Evolutionary conservation across 1,140 invertebrate species (phyloP), one percentile per base, ranked within the genome.

Genomic region (Lordiphosa collinella): DNA sequence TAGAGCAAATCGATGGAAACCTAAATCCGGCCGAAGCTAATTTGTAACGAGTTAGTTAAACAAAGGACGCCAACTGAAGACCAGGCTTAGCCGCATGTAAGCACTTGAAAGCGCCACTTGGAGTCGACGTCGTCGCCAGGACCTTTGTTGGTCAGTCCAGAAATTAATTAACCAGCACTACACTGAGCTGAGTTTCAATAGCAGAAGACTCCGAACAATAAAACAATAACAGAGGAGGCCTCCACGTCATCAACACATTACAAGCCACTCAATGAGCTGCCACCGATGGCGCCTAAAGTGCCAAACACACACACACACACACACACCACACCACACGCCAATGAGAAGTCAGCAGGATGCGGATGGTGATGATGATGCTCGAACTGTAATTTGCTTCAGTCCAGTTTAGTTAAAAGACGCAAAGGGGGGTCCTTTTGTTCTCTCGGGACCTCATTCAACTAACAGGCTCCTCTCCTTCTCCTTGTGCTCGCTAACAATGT

Each of bases 161-260:
- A 82, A 82, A 82, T 82, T 82, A 82, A 82, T 82, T 82, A 82
- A 82, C 76, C 78, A 82, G 58, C 71, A 74, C 65, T 70, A 68
- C 62, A 72, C 52, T 46, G 53, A 46, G 55, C 61, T 48, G 56
- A 58, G 52, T 58, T 59, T 58, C 52, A 61, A 61, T 51, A 37
- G 49, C 37, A 34, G 22, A 38, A 34, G 54, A 35, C 7, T 12
- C 35, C 56, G 41, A 62, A 82, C 78, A 84, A 82, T 84, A 82
- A 82, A 82, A 82, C 76, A 82, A 82, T 82, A 84, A 84, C 67
- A 60, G 43, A 52, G 60, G 40, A 32, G 43, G 58, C 50, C 53
- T 41, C 34, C n/a, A 44, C 44, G 63, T 67, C 63, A 67, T 80
- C 76, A 82, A 82, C 76, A 80, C 76, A 82, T 82, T 82, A 82